phyloP scores from a whole-genome alignment of 2,113 vertebrate species.

The Neodon shergylaensis region DNA sequence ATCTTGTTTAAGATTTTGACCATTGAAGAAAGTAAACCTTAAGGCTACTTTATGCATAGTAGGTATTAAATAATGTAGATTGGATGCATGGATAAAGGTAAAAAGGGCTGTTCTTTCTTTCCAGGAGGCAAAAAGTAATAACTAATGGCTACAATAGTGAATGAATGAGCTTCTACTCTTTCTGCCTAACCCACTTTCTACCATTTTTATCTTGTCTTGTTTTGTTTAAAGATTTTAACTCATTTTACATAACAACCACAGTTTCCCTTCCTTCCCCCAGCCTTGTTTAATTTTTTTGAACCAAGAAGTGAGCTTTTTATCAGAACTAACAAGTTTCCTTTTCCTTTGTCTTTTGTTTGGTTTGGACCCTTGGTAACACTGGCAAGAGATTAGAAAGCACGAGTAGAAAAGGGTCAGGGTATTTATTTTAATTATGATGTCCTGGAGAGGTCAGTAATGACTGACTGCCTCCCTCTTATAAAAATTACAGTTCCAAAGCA shows the following conservation, averaged over 20 bases:
- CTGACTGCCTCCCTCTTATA: background rate
- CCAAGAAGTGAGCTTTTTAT: background rate
- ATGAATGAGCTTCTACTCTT: background rate
- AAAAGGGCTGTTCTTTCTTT: conserved; percentile 5
- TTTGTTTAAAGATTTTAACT: background rate
- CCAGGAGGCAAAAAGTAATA: background rate
- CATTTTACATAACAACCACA: too few relatives aligned
- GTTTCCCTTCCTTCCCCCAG: too few relatives aligned
- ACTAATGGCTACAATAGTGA: background rate
- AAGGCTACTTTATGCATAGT: background rate
- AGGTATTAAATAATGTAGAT: background rate
- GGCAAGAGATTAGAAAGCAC: background rate
- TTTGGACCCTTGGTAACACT: background rate
- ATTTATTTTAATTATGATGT: background rate
- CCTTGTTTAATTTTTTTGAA: background rate
- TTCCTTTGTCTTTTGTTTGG: background rate
- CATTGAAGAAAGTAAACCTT: background rate
- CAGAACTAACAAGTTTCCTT: background rate
- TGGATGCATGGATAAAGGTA: background rate
- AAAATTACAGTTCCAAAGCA: background rate
- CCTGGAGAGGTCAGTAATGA: background rate
- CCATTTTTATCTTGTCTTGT: background rate
- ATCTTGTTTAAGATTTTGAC: background rate
- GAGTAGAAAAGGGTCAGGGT: background rate
- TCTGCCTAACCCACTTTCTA: background rate